phyloP scores from a whole-genome alignment of 2,888 invertebrate genomes.

The Adelphocoris suturalis region DNA sequence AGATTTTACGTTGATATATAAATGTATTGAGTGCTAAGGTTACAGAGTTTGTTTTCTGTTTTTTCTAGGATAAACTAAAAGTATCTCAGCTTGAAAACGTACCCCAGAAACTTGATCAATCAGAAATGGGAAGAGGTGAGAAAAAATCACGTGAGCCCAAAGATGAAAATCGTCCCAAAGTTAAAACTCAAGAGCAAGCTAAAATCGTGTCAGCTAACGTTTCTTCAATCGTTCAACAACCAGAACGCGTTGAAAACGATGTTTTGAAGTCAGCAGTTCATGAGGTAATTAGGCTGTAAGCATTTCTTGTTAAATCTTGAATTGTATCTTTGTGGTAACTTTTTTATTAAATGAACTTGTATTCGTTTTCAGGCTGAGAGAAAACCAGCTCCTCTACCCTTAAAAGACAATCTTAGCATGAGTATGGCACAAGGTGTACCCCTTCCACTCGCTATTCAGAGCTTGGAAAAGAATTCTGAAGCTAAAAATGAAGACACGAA shows the following conservation, averaged over 20 bases:
- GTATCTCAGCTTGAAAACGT: not conserved
- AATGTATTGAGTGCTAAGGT: too few relatives aligned
- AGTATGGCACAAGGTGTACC: constrained; percentile 75
- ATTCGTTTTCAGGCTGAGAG: constrained; percentile 6
- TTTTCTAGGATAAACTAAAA: not conserved
- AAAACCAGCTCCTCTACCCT: not conserved
- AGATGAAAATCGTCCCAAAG: not conserved
- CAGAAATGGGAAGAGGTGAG: not conserved
- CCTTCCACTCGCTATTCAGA: constrained; percentile 74
- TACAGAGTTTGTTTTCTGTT: not conserved
- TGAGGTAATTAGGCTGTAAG: not conserved
- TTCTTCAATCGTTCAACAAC: not conserved
- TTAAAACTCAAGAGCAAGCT: not conserved
- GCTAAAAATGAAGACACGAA: constrained; percentile 53
- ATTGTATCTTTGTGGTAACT: not conserved
- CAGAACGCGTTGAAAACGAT: not conserved
- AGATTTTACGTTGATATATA: too few relatives aligned
- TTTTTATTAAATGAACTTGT: not conserved
- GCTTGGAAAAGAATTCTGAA: constrained; percentile 54
- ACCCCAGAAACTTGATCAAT: not conserved
- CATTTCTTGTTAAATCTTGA: not conserved
- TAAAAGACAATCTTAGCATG: constrained; percentile 62
- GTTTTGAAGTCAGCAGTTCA: not conserved
- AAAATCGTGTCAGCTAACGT: not conserved
- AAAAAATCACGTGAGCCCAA: not conserved